Evolutionary conservation across 2,113 vertebrate species (phyloP), one percentile per base, ranked within the genome.

Genomic region (Aegithalos caudatus): DNA sequence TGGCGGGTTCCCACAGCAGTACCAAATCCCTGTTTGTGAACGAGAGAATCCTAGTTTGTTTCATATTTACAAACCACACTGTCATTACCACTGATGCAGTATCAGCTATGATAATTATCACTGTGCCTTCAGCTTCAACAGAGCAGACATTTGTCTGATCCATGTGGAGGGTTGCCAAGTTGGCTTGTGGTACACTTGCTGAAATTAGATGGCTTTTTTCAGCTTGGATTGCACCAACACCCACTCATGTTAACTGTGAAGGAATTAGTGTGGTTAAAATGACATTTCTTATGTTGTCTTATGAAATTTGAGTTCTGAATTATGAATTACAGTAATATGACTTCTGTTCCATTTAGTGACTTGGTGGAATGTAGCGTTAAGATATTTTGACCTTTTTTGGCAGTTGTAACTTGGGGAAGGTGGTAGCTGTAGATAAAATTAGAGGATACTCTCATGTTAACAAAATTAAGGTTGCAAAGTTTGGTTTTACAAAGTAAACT

Each of bases 1-100:
- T 94, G 97, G 95, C 54, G 28, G 42, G 79, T 97, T 98, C 98
- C 98, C 98, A 98, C 98, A 98, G 97, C 96, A 98, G 97, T 89
- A 95, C 98, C 97, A 96, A 97, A 96, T 97, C 98, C 98, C 97
- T 97, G 97, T 95, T 98, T 98, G 97, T 96, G 97, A 98, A 98
- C 62, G 94, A 98, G 93, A 97, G 97, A 97, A 98, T 98, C 98
- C 94, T 95, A 90, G 95, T 97, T 95, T 96, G 97, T 97, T 98
- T 98, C 97, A 71, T 98, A 98, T 99, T 98, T 99, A 98, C 98
- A 98, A 97, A 98, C 98, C 97, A 95, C 98, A 98, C 97, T 97
- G 98, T 98, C 98, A 97, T 98, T 97, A 97, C 97, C 98, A 97
- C 90, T 77, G 87, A 97, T 96, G 97, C 98, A 97, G 96, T 97